These are phyloP conservation scores for Telmatochromis sp. DNA, from an alignment of 2,113 vertebrate genomes.

Conservation along the genomic window DNA sequence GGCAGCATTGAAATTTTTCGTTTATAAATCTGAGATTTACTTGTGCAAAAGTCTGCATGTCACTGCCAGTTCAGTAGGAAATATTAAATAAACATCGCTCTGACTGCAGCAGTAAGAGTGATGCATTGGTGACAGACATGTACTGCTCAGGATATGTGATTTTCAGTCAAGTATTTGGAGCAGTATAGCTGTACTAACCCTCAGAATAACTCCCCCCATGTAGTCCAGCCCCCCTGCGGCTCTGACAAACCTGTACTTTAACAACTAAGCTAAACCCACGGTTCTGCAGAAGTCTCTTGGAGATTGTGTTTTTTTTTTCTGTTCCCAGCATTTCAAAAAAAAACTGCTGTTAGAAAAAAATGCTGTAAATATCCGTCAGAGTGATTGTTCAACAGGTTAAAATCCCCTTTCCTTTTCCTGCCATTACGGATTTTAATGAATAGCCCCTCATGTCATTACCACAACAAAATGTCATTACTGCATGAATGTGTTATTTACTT, in stretches of 20 bases:
- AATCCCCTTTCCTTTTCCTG: not conserved
- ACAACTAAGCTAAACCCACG: not conserved
- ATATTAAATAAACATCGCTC: not conserved
- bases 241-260: not conserved
- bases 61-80: not conserved
- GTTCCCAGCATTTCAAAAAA: not conserved
- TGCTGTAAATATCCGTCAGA: not conserved
- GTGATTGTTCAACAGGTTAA: not conserved
- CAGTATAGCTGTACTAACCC: not conserved
- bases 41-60: not conserved
- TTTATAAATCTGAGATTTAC: not conserved
- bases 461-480: not conserved
- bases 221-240: not conserved
- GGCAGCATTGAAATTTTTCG: not conserved
- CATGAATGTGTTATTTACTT: not conserved
- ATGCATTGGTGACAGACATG: not conserved
- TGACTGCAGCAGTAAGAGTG: not conserved
- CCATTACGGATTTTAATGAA: not conserved
- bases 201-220: not conserved
- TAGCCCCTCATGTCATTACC: not conserved
- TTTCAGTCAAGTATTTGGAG: not conserved
- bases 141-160: not conserved
- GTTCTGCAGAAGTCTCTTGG: not conserved
- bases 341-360: not conserved
- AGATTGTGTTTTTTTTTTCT: not conserved